These are phyloP conservation scores for Tympanoctomys barrerae DNA, from an alignment of 2,797 vertebrate species.

Conservation along the genomic window DNA sequence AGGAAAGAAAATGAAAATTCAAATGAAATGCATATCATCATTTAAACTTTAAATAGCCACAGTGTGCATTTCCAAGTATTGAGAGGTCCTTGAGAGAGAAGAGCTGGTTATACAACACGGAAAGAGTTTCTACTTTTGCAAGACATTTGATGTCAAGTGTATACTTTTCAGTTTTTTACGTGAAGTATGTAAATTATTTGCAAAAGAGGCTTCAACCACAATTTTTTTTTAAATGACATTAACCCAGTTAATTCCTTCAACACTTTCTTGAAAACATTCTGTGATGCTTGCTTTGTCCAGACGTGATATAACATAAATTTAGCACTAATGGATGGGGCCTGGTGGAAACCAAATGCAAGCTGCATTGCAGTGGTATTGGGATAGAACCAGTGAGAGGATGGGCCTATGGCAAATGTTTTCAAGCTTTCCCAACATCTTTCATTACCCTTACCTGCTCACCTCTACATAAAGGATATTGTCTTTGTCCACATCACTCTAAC, in stretches of 20 bases:
- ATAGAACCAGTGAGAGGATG: neutral
- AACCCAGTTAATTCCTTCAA: constrained; percentile 1
- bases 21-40: neutral
- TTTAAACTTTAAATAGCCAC: constrained; percentile 53
- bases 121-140: neutral
- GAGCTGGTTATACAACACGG: neutral
- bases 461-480: neutral
- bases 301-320: neutral
- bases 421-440: neutral
- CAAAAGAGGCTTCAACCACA: neutral
- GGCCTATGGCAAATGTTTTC: neutral
- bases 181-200: neutral
- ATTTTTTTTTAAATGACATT: neutral
- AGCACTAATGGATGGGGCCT: neutral
- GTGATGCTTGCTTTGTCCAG: neutral
- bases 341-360: neutral
- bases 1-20: constrained; percentile 53
- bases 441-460: neutral
- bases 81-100: constrained; percentile 13
- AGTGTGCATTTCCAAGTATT: neutral
- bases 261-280: neutral
- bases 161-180: neutral
- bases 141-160: neutral
- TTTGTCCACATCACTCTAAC: neutral
- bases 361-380: neutral